Evolutionary conservation across 2,888 invertebrate genomes (phyloP).

Genomic region (Tiliacea aurago): DNA sequence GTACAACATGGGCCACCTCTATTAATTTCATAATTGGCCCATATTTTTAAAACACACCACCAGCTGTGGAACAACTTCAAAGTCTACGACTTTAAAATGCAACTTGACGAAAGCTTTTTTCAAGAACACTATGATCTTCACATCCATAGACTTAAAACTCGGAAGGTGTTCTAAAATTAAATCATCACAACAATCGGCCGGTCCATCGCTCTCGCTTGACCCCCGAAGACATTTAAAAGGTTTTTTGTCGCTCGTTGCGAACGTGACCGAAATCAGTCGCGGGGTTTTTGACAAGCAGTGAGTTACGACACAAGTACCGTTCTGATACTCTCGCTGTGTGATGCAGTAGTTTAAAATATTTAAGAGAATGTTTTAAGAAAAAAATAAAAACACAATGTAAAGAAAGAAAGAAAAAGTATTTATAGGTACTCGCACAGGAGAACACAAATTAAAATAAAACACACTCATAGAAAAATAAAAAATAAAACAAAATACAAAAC

Average conservation of each 20-base stretch:
- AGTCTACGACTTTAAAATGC: background rate
- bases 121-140: constrained; percentile 8
- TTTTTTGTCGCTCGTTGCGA: constrained; percentile 54
- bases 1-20: too few species aligned
- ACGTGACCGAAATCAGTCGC: constrained; percentile 63
- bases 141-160: background rate
- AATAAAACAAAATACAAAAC: too few species aligned
- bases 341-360: constrained; percentile 5
- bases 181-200: constrained; percentile 51
- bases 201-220: constrained; percentile 61
- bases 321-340: constrained; percentile 26
- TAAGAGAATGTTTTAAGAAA: background rate
- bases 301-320: constrained; percentile 60
- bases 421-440: too few species aligned
- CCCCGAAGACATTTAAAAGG: constrained; percentile 51
- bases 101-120: background rate
- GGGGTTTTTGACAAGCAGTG: constrained; percentile 52
- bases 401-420: too few species aligned
- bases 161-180: constrained; percentile 42
- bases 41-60: background rate
- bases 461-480: too few species aligned
- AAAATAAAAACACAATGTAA: too few species aligned
- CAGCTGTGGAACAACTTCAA: too few species aligned
- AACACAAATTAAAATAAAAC: too few species aligned
- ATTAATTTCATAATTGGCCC: background rate